Evolutionary conservation across 1,140 invertebrate species (phyloP).

Genomic region (Aphaenogaster ashmeadi): DNA sequence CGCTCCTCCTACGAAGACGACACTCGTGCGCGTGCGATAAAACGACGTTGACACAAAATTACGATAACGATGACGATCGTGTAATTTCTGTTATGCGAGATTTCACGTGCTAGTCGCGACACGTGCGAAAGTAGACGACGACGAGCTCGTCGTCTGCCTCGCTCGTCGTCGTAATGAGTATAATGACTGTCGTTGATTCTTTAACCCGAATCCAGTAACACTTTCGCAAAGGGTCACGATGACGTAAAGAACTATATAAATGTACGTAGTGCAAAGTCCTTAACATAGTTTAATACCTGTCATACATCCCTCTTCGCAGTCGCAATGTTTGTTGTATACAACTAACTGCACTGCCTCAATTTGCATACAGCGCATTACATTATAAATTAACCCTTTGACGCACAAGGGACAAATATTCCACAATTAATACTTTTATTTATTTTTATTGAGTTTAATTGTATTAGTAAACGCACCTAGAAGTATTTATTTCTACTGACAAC

Average conservation of each 20-base stretch:
- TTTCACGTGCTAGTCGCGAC: neutral
- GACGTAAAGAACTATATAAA: neutral
- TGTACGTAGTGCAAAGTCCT: neutral
- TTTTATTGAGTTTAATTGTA: no score
- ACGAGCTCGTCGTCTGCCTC: neutral
- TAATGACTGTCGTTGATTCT: slow-evolving; percentile 6
- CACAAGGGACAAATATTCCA: no score
- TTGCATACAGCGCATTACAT: neutral
- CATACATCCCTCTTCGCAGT: neutral
- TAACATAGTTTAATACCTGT: neutral
- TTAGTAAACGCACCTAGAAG: no score
- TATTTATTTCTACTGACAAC: no score
- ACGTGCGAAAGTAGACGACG: neutral
- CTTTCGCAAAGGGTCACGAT: neutral
- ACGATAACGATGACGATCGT: slow-evolving; percentile 15
- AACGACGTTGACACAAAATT: slow-evolving; percentile 11
- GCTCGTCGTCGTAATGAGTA: neutral
- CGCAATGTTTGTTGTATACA: neutral
- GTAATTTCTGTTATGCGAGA: neutral
- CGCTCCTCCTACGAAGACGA: neutral
- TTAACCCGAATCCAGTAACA: neutral
- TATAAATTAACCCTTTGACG: neutral
- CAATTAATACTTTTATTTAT: no score
- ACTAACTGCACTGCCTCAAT: neutral
- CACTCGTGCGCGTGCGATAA: slow-evolving; percentile 2